Base-by-base conservation (phyloP, 2,888 invertebrate genomes). In the Zygothrica quintamaculata region DNA sequence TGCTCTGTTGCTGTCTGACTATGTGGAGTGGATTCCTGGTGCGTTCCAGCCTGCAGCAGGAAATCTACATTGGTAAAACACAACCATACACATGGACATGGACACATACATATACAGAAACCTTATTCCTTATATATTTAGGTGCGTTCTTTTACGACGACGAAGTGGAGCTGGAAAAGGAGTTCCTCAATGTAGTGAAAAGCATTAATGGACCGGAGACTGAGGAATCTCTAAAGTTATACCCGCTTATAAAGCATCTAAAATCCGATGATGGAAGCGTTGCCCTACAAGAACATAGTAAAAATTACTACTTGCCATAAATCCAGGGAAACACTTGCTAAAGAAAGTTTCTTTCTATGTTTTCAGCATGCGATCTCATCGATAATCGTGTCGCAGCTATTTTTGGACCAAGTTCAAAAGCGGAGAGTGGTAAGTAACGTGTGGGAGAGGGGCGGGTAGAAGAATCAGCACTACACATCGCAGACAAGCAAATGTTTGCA, bases 381-480 rank as follows among this genome's bases (percentile, higher is more conserved):
- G 91, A 87, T 60, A 87, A 88, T 53, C 95, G 95, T 33, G 94
- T 95, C 51, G 93, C 94, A 7, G 96, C 95, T 73, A 93, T 96
- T 88, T 95, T 95, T 84, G 96, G 96, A 13, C 95, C 91, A 84
- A 90, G 90, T 88, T 90, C 91, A 86, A 87, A 89, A 66, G 87
- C 90, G 81, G 82, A 89, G 29, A 89, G 87, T 68, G 90, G 90
- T 90, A 77, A 67, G 87, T 73, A 15, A 1, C 8, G 9, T 16
- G 39, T 16, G 43, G 50, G 3, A 15, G 11, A 11, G n/a, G n/a
- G n/a, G n/a, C n/a, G n/a, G n/a, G n/a, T n/a, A n/a, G n/a, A n/a
- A n/a, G n/a, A n/a, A n/a, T n/a, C n/a, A n/a, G n/a, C n/a, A n/a
- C n/a, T n/a, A n/a, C n/a, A n/a, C n/a, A n/a, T n/a, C n/a, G n/a